Evolutionary conservation across 2,888 invertebrate genomes (phyloP).

Genomic region (Scrobipalpa atriplicella): DNA sequence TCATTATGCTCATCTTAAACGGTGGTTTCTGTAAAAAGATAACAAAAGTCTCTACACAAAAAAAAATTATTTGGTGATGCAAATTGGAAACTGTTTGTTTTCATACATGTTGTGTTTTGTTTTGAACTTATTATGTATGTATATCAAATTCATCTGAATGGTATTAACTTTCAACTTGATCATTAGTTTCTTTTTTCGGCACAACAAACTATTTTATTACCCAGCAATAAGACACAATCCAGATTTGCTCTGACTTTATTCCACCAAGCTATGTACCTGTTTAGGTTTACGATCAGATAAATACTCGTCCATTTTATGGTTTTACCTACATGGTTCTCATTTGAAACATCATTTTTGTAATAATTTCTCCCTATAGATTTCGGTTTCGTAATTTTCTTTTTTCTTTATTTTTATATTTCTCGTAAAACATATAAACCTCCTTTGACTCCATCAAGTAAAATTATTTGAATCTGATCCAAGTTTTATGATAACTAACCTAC

Average conservation of each 20-base stretch:
- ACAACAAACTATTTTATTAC: conserved; percentile 39
- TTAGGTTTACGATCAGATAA: conserved; percentile 36
- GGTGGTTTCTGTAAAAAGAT: conserved; percentile 12
- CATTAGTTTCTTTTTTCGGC: neutral
- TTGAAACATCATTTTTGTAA: no score
- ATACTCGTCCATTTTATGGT: conserved; percentile 34
- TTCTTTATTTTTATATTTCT: no score
- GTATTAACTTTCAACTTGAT: no score
- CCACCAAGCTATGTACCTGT: conserved; percentile 38
- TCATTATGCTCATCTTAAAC: conserved; percentile 76
- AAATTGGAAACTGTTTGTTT: neutral
- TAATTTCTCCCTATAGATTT: no score
- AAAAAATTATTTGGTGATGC: neutral
- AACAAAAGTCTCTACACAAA: neutral
- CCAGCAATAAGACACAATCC: conserved; percentile 29
- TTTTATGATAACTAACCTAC: no score
- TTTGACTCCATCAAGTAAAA: no score
- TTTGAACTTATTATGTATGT: neutral
- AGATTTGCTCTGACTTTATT: conserved; percentile 37
- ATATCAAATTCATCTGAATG: neutral
- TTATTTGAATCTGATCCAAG: no score
- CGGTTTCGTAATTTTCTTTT: no score
- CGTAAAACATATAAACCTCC: no score
- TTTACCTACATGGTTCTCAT: conserved; percentile 1
- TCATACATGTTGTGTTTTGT: neutral